phyloP scores from a whole-genome alignment of 37 sponge, comb jelly and placozoan genomes.

The Dysidea cf. avara region DNA sequence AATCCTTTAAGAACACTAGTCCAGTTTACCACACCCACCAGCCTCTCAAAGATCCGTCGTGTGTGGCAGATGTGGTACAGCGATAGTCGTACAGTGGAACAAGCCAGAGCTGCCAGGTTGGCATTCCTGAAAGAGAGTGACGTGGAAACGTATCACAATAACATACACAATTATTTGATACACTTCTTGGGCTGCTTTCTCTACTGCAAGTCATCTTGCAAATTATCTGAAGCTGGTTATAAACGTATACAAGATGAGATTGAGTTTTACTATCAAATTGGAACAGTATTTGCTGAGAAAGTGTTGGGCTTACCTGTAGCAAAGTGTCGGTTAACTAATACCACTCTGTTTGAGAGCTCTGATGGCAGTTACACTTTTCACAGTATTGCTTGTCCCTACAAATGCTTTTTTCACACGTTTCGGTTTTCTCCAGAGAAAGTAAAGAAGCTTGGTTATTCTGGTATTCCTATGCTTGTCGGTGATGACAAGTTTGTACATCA shows the following conservation, averaged over 20 bases:
- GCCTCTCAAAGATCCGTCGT: not conserved
- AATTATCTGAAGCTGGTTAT: too few species aligned
- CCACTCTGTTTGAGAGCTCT: constrained; percentile 30
- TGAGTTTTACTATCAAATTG: not conserved
- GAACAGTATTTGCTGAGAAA: constrained; percentile 28
- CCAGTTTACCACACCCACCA: constrained; percentile 7
- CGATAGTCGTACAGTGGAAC: not conserved
- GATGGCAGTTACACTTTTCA: constrained; percentile 34
- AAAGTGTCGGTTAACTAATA: not conserved
- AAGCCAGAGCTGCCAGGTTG: too few species aligned
- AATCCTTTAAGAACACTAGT: constrained; percentile 12
- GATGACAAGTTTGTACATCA: constrained; percentile 1
- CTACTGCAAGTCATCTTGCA: too few species aligned
- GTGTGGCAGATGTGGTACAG: constrained; percentile 40
- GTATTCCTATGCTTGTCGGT: constrained; percentile 1
- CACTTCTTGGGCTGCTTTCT: too few species aligned
- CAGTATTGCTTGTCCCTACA: constrained; percentile 15
- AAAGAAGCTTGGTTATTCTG: not conserved
- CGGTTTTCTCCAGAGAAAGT: not conserved
- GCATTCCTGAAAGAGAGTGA: too few species aligned
- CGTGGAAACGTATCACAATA: too few species aligned
- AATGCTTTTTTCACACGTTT: constrained; percentile 25
- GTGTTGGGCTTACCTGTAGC: constrained; percentile 2
- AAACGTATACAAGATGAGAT: too few species aligned
- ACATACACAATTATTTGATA: too few species aligned